Conservation (phyloP, 1,140 invertebrate genomes). For the Chrysopa pallens region DNA sequence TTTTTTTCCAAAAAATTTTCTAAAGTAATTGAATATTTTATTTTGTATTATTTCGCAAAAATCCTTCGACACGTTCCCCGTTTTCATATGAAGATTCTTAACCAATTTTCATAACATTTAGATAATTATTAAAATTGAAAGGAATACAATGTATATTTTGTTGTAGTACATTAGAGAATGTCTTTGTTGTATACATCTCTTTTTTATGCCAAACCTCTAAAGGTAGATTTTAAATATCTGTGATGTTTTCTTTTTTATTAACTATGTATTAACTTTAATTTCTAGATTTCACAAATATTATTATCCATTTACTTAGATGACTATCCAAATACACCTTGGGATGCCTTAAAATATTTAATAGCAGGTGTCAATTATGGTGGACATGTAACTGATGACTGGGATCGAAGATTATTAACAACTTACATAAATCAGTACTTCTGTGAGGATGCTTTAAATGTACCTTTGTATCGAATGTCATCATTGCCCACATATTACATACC, state of each 20-base stretch:
- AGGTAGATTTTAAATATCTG: background rate
- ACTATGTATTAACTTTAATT: slow-evolving; percentile 1
- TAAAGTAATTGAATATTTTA: too few relatives aligned
- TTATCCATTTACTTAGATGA: slow-evolving; percentile 66
- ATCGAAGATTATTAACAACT: slow-evolving; percentile 58
- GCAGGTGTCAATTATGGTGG: slow-evolving; percentile 89
- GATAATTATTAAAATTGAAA: too few relatives aligned
- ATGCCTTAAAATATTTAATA: slow-evolving; percentile 77
- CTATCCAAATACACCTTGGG: slow-evolving; percentile 68
- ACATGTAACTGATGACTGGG: slow-evolving; percentile 90
- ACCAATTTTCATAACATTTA: too few relatives aligned
- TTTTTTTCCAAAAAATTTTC: too few relatives aligned
- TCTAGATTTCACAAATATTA: slow-evolving; percentile 60
- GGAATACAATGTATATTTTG: slow-evolving; percentile 3
- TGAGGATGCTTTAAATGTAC: slow-evolving; percentile 39
- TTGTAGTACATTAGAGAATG: too few relatives aligned
- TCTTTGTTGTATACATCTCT: too few relatives aligned
- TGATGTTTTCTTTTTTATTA: background rate
- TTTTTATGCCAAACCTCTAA: background rate
- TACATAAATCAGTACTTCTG: slow-evolving; percentile 70
- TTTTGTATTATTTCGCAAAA: too few relatives aligned
- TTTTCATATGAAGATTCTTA: too few relatives aligned
- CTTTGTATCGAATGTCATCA: slow-evolving; percentile 48
- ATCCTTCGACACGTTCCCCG: too few relatives aligned
- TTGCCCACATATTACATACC: slow-evolving; percentile 62